Percentiles rank a stretch among this genome's conserved stretches.
phyloP scores from a whole-genome alignment of 2,797 vertebrate species.

The Myotis myotis region DNA sequence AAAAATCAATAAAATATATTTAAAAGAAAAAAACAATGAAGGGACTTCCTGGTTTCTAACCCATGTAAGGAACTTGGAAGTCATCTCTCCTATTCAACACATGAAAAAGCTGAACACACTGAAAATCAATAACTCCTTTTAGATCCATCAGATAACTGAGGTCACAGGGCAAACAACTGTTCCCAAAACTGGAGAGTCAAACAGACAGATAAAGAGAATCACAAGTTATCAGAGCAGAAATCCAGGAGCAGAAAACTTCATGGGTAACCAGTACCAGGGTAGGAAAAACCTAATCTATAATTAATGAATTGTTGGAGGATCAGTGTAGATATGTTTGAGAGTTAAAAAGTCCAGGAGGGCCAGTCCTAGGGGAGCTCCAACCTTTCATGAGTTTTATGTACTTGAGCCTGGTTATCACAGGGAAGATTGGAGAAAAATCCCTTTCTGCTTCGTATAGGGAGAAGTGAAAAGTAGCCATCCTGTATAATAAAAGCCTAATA shows the following conservation, averaged over 20 bases:
- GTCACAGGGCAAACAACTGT: background rate
- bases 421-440: background rate
- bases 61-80: background rate
- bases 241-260: background rate
- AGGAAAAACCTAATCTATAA: background rate
- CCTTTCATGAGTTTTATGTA: background rate
- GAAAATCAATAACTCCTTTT: conserved; percentile 25
- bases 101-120: conserved; percentile 22
- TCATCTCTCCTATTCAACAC: background rate
- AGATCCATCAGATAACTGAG: background rate
- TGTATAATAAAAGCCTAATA: too few species aligned
- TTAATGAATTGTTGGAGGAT: background rate
- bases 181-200: background rate
- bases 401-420: background rate
- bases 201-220: background rate
- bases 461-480: background rate
- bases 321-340: background rate
- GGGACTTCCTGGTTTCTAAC: background rate
- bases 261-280: background rate
- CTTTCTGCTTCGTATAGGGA: background rate
- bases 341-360: background rate
- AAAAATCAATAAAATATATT: too few species aligned
- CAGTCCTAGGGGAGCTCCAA: background rate
- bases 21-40: background rate
- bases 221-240: background rate